phyloP scores from a whole-genome alignment of 2,113 vertebrate genomes.

The Platycercus adscitus region DNA sequence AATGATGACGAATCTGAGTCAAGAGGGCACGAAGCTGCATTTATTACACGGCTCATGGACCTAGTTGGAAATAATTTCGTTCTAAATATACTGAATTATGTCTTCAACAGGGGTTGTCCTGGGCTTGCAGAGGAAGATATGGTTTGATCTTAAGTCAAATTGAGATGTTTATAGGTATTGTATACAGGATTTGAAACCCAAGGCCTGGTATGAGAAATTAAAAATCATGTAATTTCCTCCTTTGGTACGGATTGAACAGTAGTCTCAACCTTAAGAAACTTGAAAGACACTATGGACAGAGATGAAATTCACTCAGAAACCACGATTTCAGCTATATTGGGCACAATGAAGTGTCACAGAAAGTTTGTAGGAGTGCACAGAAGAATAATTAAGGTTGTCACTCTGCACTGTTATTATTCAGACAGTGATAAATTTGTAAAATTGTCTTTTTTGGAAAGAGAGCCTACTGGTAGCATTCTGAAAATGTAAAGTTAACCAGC shows the following conservation, averaged over 20 bases:
- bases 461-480: neutral
- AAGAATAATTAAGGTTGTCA: neutral
- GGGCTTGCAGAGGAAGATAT: neutral
- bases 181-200: neutral
- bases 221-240: neutral
- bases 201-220: neutral
- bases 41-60: neutral
- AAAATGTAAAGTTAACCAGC: neutral
- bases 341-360: neutral
- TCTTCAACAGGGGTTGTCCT: neutral
- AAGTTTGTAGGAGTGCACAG: neutral
- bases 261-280: neutral
- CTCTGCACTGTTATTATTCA: neutral
- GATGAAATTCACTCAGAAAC: neutral
- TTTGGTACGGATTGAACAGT: neutral
- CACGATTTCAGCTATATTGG: neutral
- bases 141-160: neutral
- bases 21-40: neutral
- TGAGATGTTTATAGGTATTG: neutral
- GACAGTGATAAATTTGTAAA: neutral
- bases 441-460: neutral
- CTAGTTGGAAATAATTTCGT: neutral
- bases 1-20: neutral
- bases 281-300: neutral
- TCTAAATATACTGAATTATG: neutral